These are phyloP conservation scores for Pristionchus entomophagus DNA, from an alignment of 2,888 invertebrate species.

Conservation along the genomic window DNA sequence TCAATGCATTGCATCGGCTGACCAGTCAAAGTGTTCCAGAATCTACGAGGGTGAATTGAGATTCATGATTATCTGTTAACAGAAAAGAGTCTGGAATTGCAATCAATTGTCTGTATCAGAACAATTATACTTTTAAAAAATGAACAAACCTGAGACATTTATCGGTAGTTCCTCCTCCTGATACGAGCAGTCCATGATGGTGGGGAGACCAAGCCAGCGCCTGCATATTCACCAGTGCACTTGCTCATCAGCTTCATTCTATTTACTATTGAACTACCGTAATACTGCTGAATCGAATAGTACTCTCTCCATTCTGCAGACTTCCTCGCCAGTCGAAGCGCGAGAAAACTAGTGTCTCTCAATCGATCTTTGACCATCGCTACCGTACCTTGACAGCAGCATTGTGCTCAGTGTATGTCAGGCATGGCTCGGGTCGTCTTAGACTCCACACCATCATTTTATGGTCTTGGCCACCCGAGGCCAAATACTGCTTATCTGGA, in stretches of 20 bases:
- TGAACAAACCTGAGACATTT: slow-evolving; percentile 85
- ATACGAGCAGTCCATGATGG: slow-evolving; percentile 94
- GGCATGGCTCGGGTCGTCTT: slow-evolving; percentile 84
- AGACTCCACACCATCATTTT: slow-evolving; percentile 92
- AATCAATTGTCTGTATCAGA: background rate
- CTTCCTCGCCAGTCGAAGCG: background rate
- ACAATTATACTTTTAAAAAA: background rate
- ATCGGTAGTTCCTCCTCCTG: slow-evolving; percentile 98
- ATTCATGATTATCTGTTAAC: no score
- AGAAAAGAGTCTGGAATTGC: background rate
- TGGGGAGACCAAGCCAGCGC: slow-evolving; percentile 99
- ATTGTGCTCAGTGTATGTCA: slow-evolving; percentile 92
- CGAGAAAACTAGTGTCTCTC: background rate
- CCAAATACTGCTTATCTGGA: slow-evolving; percentile 95
- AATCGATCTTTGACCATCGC: no score
- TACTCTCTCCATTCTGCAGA: no score
- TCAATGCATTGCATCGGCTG: slow-evolving; percentile 98
- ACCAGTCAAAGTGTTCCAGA: slow-evolving; percentile 98
- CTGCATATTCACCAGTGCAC: no score
- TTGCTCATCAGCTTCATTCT: no score
- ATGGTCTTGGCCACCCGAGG: slow-evolving; percentile 98
- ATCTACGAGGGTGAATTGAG: slow-evolving; percentile 77
- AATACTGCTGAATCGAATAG: no score
- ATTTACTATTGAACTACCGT: background rate
- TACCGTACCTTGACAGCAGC: slow-evolving; percentile 89